Evolutionary conservation across 2,888 invertebrate species (phyloP).

Genomic region (Saturnia pavonia): DNA sequence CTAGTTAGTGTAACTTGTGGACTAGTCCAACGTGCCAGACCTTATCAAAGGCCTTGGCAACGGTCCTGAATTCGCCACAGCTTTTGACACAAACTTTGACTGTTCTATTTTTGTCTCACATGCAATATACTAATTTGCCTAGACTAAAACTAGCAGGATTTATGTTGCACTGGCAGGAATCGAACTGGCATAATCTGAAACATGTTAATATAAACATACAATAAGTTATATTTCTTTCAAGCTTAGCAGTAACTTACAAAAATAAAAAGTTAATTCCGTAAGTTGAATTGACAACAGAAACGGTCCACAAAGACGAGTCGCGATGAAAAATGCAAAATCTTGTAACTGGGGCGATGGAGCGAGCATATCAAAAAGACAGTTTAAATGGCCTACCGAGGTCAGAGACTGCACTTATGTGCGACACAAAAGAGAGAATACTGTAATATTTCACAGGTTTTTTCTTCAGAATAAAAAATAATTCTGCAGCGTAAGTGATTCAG

Average conservation of each 20-base stretch:
- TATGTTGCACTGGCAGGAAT: no score
- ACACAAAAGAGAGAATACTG: conserved; percentile 10
- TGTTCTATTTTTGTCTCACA: no score
- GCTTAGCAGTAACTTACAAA: not conserved
- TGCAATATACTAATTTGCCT: no score
- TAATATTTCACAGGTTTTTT: no score
- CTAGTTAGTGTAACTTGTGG: no score
- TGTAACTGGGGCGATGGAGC: conserved; percentile 54
- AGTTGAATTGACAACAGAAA: not conserved
- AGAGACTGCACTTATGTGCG: conserved; percentile 39
- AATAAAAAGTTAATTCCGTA: not conserved
- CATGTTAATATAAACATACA: not conserved
- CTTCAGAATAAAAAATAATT: no score
- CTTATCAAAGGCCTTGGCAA: no score
- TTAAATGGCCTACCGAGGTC: conserved; percentile 47
- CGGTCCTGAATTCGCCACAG: no score
- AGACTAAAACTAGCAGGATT: no score
- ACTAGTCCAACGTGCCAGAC: no score
- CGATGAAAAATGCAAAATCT: conserved; percentile 56
- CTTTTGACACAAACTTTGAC: no score
- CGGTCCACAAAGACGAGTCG: conserved; percentile 27
- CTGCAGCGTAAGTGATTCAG: not conserved
- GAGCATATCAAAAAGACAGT: conserved; percentile 46
- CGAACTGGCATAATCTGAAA: not conserved
- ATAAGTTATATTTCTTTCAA: not conserved